These are phyloP conservation scores for Hippocampus zosterae DNA, from an alignment of 2,113 vertebrate species.

Conservation along the genomic window DNA sequence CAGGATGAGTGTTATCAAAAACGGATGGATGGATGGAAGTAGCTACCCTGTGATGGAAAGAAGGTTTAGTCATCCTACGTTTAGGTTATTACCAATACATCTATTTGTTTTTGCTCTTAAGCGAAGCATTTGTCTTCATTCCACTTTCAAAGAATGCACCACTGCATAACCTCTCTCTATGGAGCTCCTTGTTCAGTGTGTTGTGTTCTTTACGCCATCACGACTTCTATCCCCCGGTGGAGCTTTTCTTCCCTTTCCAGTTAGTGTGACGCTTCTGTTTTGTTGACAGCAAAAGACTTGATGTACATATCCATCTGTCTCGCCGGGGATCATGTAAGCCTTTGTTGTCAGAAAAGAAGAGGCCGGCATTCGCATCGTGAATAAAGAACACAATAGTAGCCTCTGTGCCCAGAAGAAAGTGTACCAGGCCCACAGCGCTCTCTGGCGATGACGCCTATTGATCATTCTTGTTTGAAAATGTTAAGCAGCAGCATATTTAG, in stretches of 20 bases:
- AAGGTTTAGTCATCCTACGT: background rate
- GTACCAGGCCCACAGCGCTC: background rate
- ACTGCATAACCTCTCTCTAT: background rate
- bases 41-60: background rate
- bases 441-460: conserved; percentile 21
- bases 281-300: conserved; percentile 11
- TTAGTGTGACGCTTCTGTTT: conserved; percentile 19
- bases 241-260: conserved; percentile 21
- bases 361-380: conserved; percentile 23
- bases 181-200: conserved; percentile 2
- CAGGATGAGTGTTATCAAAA: background rate
- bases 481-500: conserved; percentile 24
- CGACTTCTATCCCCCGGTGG: conserved; percentile 13
- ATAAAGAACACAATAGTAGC: conserved; percentile 15
- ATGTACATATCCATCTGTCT: conserved; percentile 24
- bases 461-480: conserved; percentile 33
- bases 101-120: background rate
- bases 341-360: conserved; percentile 28
- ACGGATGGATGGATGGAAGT: background rate
- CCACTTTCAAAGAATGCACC: background rate
- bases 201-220: conserved; percentile 2
- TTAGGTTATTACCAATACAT: background rate
- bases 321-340: conserved; percentile 13
- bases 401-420: conserved; percentile 13
- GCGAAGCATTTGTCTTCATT: conserved; percentile 6